Base-by-base conservation (phyloP, 2,113 vertebrate species). In the Pachypanchax playfairii region DNA sequence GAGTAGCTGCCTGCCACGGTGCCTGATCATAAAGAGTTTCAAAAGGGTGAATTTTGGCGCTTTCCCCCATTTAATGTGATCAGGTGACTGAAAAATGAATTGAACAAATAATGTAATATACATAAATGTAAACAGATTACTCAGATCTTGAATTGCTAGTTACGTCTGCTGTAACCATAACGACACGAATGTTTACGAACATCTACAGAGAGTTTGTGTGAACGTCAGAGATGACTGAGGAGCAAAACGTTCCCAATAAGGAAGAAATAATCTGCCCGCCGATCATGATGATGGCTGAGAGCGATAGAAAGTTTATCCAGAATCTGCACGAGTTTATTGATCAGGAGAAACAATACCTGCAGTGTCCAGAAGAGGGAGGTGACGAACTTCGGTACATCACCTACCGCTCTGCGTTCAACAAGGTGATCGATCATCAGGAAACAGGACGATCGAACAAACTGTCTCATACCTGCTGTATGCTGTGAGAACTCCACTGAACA, bases 351-450 rank as follows among this genome's bases (percentile, higher is more conserved):
- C 75, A 79, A 60, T 71, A 50, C 50, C 75, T 87, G 6, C 61
- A 20, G 36, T 84, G 86, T 75, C 79, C 81, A 1, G 77, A 52
- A 0, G 65, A 80, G 46, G 89, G 81, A 2, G 78, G 82, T 2
- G 65, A 86, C 63, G 88, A 92, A 15, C 83, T 90, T 6, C 80
- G 86, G 43, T 89, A 77, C 21, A 8, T 80, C 36, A 78, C 88
- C 50, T 86, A 90, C 75, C 80, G 65, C 64, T 83, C 80, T 0
- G 90, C 61, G 0, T 95, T 94, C 65, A 80, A 81, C 21, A 42
- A 73, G 75, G 91, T 91, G 7, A 43, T 2, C 1, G 24, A 24
- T 14, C n/a, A n/a, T 21, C 18, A 21, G 11, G n/a, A 44, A 21
- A 3, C 33, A 12, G 33, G 33, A 12, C 11, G 2, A 31, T n/a